Evolutionary conservation across 2,113 vertebrate genomes (phyloP).

Genomic region (Acanthisitta chloris): DNA sequence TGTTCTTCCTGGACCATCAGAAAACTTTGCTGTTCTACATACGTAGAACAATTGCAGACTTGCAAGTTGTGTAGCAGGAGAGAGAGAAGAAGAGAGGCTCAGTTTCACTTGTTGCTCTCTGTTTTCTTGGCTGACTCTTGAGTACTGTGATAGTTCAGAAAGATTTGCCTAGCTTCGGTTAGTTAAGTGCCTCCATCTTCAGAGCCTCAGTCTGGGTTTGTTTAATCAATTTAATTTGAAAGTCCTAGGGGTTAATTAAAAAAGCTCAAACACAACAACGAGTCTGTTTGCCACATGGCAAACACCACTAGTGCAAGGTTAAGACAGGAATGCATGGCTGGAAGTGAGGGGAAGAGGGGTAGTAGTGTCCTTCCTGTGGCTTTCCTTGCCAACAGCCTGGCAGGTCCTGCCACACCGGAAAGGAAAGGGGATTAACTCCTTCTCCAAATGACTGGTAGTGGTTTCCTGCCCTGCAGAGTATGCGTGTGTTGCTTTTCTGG

Average conservation of each 20-base stretch:
- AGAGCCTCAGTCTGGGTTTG: background rate
- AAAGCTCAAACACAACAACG: accelerated
- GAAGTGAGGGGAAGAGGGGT: background rate
- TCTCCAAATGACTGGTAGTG: background rate
- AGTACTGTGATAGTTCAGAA: background rate
- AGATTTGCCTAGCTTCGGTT: background rate
- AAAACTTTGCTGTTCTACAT: background rate
- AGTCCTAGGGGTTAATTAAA: background rate
- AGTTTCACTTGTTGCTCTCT: background rate
- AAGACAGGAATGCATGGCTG: background rate
- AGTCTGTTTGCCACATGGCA: background rate
- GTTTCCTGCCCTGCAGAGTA: background rate
- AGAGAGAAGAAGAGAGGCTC: background rate
- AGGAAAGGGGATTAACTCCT: background rate
- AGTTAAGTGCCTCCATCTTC: background rate
- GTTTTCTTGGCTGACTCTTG: background rate
- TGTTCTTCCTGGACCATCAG: background rate
- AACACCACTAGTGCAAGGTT: background rate
- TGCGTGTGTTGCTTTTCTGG: background rate
- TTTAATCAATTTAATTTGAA: background rate
- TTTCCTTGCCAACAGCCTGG: background rate
- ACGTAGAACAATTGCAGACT: background rate
- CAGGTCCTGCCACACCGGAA: background rate
- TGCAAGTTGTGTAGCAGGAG: background rate
- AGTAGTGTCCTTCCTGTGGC: background rate